phyloP scores from a whole-genome alignment of 2,113 vertebrate species.

The Axis porcinus region DNA sequence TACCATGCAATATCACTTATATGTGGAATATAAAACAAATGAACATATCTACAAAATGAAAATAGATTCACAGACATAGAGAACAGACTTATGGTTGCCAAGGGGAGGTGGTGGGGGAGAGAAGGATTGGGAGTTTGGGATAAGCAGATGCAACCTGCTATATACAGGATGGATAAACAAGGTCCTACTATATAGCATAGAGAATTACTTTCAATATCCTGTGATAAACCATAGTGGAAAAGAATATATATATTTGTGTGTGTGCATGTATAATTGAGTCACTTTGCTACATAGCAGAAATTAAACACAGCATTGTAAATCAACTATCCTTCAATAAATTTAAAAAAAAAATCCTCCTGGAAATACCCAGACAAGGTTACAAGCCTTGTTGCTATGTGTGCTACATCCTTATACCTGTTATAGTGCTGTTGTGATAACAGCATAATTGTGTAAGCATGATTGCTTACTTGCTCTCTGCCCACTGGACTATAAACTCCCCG shows the following conservation, averaged over 20 bases:
- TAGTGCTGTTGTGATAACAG: neutral
- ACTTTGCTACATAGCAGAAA: neutral
- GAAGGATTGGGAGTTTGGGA: neutral
- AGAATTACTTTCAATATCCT: neutral
- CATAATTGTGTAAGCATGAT: neutral
- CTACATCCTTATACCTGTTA: rapidly evolving
- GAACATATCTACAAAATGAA: neutral
- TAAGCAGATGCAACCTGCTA: neutral
- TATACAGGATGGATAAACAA: neutral
- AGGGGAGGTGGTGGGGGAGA: neutral
- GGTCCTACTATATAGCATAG: neutral
- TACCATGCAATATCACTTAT: neutral
- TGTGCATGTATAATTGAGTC: neutral
- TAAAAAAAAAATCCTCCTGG: neutral
- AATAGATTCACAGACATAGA: neutral
- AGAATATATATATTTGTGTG: neutral
- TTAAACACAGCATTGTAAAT: neutral
- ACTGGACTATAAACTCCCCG: neutral
- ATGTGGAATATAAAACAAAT: neutral
- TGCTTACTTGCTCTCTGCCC: neutral
- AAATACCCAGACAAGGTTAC: neutral
- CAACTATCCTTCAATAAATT: neutral
- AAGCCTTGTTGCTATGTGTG: rapidly evolving
- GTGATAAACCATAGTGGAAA: neutral
- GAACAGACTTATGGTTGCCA: neutral